phyloP scores from a whole-genome alignment of 2,797 vertebrate genomes.

The Tachyglossus aculeatus region DNA sequence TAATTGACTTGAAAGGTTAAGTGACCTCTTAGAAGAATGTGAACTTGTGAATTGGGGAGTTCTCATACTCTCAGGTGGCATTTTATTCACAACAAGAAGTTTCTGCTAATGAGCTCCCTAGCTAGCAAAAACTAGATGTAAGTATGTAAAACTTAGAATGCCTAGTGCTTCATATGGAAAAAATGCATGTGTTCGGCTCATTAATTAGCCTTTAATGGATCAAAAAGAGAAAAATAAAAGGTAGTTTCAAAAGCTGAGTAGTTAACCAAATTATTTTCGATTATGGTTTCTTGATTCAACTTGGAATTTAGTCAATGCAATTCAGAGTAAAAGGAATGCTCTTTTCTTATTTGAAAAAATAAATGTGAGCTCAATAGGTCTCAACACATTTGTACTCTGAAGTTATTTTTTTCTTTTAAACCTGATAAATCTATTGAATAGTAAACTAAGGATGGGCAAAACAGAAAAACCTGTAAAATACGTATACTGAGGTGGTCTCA shows the following conservation, averaged over 20 bases:
- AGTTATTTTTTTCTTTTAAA: background rate
- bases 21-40: slow-evolving; percentile 69
- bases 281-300: slow-evolving; percentile 34
- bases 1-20: slow-evolving; percentile 67
- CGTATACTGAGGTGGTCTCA: no score
- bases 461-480: background rate
- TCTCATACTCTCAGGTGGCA: slow-evolving; percentile 58
- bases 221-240: slow-evolving; percentile 53
- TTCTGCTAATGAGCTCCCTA: slow-evolving; percentile 66
- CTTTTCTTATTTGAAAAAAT: slow-evolving; percentile 22
- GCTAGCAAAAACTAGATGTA: slow-evolving; percentile 60
- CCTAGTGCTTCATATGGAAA: slow-evolving; percentile 41
- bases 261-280: slow-evolving; percentile 52
- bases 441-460: slow-evolving; percentile 11
- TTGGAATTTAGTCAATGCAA: slow-evolving; percentile 34
- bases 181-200: slow-evolving; percentile 29
- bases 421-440: background rate
- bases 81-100: slow-evolving; percentile 67
- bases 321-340: slow-evolving; percentile 43
- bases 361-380: slow-evolving; percentile 11
- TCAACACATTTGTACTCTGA: slow-evolving; percentile 16
- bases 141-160: slow-evolving; percentile 63
- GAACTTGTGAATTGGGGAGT: slow-evolving; percentile 63
- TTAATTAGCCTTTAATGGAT: slow-evolving; percentile 56
- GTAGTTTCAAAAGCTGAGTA: slow-evolving; percentile 53